Conservation (phyloP, 2,797 vertebrate species). For the Phyllotis vaccarum region DNA sequence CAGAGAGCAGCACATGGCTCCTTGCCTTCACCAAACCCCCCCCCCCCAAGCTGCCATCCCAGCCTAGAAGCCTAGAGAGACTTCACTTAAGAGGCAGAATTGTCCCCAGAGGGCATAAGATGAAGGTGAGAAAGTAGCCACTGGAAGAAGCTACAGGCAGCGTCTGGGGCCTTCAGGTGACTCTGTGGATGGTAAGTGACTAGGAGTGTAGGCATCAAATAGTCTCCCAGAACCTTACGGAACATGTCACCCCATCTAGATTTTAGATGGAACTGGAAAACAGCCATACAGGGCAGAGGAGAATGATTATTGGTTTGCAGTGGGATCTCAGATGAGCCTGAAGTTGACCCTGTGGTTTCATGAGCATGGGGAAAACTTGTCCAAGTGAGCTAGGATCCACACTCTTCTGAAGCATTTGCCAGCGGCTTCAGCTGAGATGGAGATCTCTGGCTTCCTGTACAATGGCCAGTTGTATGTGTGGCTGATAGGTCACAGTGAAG, state of each 20-base stretch:
- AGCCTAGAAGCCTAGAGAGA: not conserved
- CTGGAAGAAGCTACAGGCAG: not conserved
- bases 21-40: not conserved
- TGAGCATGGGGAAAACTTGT: fast-evolving
- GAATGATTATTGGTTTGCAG: fast-evolving
- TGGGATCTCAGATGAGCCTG: fast-evolving
- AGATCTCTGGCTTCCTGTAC: fast-evolving
- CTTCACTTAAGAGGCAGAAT: not conserved
- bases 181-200: not conserved
- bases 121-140: fast-evolving
- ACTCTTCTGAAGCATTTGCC: fast-evolving
- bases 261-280: not conserved
- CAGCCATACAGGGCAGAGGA: fast-evolving
- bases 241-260: not conserved
- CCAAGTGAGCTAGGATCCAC: fast-evolving
- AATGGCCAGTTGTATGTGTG: fast-evolving
- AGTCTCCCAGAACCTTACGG: not conserved
- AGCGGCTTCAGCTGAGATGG: not conserved
- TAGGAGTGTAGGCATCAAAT: not conserved
- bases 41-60: not conserved
- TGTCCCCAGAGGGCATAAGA: too few relatives aligned
- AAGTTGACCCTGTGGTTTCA: not conserved
- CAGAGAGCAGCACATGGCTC: not conserved
- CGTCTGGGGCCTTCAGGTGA: not conserved
- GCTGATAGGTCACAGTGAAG: not conserved